Conservation (phyloP, 1,140 invertebrate species). For the Listronotus oregonensis region DNA sequence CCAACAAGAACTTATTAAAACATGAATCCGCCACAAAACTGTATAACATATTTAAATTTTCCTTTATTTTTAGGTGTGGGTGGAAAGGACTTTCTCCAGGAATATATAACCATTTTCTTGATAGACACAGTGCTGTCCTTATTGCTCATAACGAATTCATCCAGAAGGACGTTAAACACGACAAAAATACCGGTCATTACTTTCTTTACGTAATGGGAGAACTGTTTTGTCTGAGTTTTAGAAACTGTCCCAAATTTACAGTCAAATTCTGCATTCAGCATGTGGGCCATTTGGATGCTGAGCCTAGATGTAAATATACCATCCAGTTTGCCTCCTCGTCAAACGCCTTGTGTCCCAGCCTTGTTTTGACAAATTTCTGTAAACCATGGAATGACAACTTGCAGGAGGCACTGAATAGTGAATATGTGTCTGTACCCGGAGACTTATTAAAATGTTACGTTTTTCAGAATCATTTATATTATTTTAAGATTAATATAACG, state of each 20-base stretch:
- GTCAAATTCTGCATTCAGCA: conserved; percentile 28
- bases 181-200: conserved; percentile 11
- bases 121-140: neutral
- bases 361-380: conserved; percentile 11
- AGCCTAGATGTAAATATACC: conserved; percentile 13
- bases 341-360: neutral
- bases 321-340: conserved; percentile 14
- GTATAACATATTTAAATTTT: too few species aligned
- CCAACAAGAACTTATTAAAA: too few species aligned
- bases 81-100: conserved; percentile 18
- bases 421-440: conserved; percentile 10
- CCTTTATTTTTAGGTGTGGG: conserved; percentile 14
- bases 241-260: conserved; percentile 5
- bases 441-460: conserved; percentile 18
- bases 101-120: conserved; percentile 22
- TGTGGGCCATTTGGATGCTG: neutral
- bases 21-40: too few species aligned
- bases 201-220: conserved; percentile 17
- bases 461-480: conserved; percentile 18
- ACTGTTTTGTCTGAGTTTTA: conserved; percentile 12
- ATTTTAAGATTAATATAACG: conserved; percentile 28
- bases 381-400: conserved; percentile 11
- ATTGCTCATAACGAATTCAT: conserved; percentile 3
- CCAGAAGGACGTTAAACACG: conserved; percentile 20
- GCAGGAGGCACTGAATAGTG: neutral